Base-by-base conservation (phyloP, 2,888 invertebrate species). In the Girardia tigrina region DNA sequence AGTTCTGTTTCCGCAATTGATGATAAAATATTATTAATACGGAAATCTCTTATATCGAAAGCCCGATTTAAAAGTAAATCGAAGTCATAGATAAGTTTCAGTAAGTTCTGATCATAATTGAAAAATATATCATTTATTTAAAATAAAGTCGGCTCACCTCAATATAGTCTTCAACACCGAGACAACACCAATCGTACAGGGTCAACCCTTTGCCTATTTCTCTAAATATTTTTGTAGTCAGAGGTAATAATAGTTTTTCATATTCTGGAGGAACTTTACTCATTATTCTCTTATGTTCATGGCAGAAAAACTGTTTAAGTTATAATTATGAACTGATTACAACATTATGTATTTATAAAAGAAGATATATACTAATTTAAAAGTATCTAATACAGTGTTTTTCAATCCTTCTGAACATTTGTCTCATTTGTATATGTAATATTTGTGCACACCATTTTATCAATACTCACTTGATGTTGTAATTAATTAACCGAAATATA, bases 1-100 rank as follows among this genome's bases (percentile, higher is more conserved):
- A 94, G 85, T 0, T 89, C 88, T n/a, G 91, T 88, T 74, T 89
- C 89, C 81, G 91, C 90, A 91, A 94, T 94, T 78, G 90, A 90
- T 77, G 88, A 87, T 29, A 94, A 85, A 29, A 93, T 91, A 81
- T 91, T 90, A 77, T 93, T 88, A 79, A 94, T 92, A 81, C 94
- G 88, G 83, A 82, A 84, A 78, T 83, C 82, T 1, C 81, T 81
- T 70, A 78, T 56, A 29, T 76, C 76, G n/a, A n/a, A 26, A n/a
- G 75, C 75, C 16, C 28, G 73, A n/a, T 73, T 36, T 28, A 75
- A 29, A 2, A 27, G n/a, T 26, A 26, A 75, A 14, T 75, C 75
- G 26, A 75, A 75, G 1, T 8, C n/a, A 28, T 75, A 20, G 20
- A 75, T n/a, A 6, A 26, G 20, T 23, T 20, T 20, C 6, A 26